Base-by-base conservation (phyloP, 2,797 vertebrate genomes). In the Coreius guichenoti region DNA sequence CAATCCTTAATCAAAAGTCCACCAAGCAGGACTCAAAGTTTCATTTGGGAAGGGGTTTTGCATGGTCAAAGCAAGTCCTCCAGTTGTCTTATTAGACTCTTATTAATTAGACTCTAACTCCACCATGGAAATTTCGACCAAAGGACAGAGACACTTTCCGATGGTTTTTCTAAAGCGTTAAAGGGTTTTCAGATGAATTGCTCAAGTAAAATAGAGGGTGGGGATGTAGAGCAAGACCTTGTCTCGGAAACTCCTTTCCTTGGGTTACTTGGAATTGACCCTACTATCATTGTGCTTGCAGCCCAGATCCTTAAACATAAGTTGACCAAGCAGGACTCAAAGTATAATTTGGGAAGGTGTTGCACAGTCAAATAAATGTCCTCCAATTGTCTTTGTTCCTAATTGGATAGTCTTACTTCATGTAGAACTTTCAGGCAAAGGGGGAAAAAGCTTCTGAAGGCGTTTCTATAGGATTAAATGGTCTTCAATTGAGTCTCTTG, bases 381-480 rank as follows among this genome's bases (percentile, higher is more conserved):
- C 43, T 72, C 6, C 47, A 80, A 8, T 36, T 49, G 45, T 51
- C 29, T 31, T 80, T 49, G 31, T n/a, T 69, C 45, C 33, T 14
- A 17, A 61, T 1, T 73, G 12, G 33, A 73, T 17, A 4, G 51
- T 45, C 36, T 63, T 29, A 63, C n/a, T 61, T 31, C 17, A 73
- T 7, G 9, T 58, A 7, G 6, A 51, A 5, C 36, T 63, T 78
- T 47, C 7, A 3, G 51, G 51, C 19, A 61, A 63, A 58, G 33
- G 13, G 23, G 12, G 31, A 82, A 73, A 31, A 2, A 63, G 26
- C 5, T 49, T 67, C 16, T 2, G 9, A 51, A 68, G 26, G 65
- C 17, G 8, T 45, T 68, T 84, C 11, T n/a, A 33, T 31, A 45
- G n/a, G 82, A n/a, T 84, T 69, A 69, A 77, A 56, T n/a, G 82